Evolutionary conservation across 2,888 invertebrate species (phyloP).

Genomic region (Drosophila vallismaia): DNA sequence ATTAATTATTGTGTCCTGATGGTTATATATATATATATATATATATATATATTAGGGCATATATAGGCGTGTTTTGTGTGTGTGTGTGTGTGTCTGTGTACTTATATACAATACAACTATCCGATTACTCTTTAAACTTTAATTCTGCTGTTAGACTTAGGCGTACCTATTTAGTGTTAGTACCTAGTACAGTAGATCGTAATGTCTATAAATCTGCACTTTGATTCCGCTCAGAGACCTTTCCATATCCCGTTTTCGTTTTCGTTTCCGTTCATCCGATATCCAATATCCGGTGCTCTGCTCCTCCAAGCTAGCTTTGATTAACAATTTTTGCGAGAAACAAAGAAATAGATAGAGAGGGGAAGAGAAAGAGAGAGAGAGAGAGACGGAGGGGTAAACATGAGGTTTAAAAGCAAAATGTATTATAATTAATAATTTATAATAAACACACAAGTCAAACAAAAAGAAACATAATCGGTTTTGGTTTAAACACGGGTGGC

Average conservation of each 20-base stretch:
- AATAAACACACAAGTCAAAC: background rate
- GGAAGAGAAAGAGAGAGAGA: background rate
- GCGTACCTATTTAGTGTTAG: conserved; percentile 18
- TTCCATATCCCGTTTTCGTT: too few species aligned
- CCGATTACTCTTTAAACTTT: conserved; percentile 24
- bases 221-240: conserved; percentile 7
- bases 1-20: conserved; percentile 45
- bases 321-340: conserved; percentile 1
- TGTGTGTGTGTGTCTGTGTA: conserved; percentile 27
- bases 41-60: conserved; percentile 18
- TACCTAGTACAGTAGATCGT: conserved; percentile 34
- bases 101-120: conserved; percentile 44
- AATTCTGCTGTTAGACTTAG: conserved; percentile 33
- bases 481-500: conserved; percentile 40
- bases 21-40: conserved; percentile 22
- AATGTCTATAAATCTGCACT: conserved; percentile 24
- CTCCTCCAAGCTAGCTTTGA: background rate
- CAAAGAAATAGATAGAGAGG: background rate
- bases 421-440: conserved; percentile 8
- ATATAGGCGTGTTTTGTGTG: conserved; percentile 21
- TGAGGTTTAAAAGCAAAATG: conserved; percentile 10
- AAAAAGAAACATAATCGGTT: conserved; percentile 17
- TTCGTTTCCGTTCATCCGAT: background rate
- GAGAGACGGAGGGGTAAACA: background rate
- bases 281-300: background rate